Percentiles rank a stretch among this genome's conserved stretches.
These are phyloP conservation scores for Cichlasoma orientale DNA, from an alignment of 2,797 vertebrate genomes.

Conservation along the genomic window DNA sequence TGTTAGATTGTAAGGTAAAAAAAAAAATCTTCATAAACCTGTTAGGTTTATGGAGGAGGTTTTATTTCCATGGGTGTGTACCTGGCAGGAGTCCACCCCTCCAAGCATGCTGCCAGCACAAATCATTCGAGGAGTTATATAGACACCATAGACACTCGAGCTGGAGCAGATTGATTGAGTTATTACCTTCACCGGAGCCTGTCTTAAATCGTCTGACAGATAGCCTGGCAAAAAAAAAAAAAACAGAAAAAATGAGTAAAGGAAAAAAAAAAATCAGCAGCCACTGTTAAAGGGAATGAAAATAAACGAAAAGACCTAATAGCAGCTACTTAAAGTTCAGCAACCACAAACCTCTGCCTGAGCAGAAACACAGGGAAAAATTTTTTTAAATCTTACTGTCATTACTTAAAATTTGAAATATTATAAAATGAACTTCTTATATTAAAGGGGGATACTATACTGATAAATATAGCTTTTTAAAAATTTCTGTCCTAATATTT, in stretches of 20 bases:
- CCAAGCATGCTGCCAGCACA: constrained; percentile 81
- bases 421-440: neutral
- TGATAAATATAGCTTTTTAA: neutral
- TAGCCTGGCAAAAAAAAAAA: constrained; percentile 48
- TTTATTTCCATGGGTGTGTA: constrained; percentile 38
- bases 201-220: constrained; percentile 68
- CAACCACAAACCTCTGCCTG: no score
- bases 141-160: constrained; percentile 61
- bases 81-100: constrained; percentile 85
- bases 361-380: no score
- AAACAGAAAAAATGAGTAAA: neutral
- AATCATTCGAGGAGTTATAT: constrained; percentile 82
- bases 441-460: neutral
- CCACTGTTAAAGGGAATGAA: neutral
- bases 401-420: neutral
- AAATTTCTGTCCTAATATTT: neutral
- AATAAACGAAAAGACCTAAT: neutral
- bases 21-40: neutral
- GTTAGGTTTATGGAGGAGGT: constrained; percentile 1
- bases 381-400: neutral
- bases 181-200: constrained; percentile 80
- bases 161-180: constrained; percentile 71
- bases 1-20: neutral
- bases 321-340: neutral
- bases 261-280: neutral